Evolutionary conservation across 2,888 invertebrate species (phyloP), one percentile per base, ranked within the genome.

Genomic region (Microctonus aethiopoides): DNA sequence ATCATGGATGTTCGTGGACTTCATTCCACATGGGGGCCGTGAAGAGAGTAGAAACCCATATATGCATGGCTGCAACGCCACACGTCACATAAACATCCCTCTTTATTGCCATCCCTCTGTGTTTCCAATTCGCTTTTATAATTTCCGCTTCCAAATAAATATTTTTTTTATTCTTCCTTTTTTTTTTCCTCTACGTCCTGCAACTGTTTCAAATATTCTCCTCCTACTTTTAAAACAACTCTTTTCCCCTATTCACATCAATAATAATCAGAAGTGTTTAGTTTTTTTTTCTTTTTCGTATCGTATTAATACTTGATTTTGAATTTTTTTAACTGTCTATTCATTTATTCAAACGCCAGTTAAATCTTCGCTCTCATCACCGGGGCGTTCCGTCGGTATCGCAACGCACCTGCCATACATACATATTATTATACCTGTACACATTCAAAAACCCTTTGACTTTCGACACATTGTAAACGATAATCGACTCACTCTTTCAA

Each of bases 11-110:
- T 84, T 83, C 83, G 79, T 80, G 73, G 76, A 74, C 61, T 59
- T 64, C 64, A 46, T 63, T 63, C 69, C 63, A 64, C 34, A 41
- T 24, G 20, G 56, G 41, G 36, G 32, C 54, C 32, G 16, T 51
- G 69, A 67, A 59, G 46, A 36, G 39, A 60, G 22, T 24, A 22
- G 20, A 62, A 63, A 56, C 62, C 62, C 72, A 78, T n/a, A 39
- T 36, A 13, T 41, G 41, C 41, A 41, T 81, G 76, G 78, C 80
- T 83, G 78, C 77, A 75, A 78, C 74, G 76, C 46, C 46, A 46
- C 46, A 46, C 79, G 80, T 85, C 84, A 83, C 86, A 78, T 86
- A 86, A 86, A 84, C 81, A 84, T 85, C 81, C 80, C 82, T 84
- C 79, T 86, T 84, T 84, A 84, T 83, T 80, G 79, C 81, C 77